Evolutionary conservation across 2,113 vertebrate species (phyloP).

Genomic region (Clarias batrachus): DNA sequence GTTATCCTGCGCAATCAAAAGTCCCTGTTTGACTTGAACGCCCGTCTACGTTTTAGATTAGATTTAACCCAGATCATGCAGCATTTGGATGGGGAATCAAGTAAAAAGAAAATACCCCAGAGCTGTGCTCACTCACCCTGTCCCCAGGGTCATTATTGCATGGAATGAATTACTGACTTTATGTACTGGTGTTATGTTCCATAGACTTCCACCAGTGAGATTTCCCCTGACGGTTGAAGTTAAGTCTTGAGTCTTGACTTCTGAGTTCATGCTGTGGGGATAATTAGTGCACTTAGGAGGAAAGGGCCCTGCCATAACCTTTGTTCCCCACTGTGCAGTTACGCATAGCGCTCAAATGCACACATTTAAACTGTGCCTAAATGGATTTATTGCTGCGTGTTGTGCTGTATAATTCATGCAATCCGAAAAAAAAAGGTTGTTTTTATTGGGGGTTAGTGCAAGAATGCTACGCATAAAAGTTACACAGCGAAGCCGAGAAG

Average conservation of each 20-base stretch:
- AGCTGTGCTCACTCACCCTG: not conserved
- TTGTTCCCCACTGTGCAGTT: not conserved
- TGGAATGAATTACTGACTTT: not conserved
- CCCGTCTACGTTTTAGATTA: not conserved
- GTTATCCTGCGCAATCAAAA: too few species aligned
- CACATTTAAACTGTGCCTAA: constrained; percentile 1
- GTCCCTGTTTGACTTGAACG: too few species aligned
- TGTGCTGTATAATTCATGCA: not conserved
- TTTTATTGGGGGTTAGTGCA: not conserved
- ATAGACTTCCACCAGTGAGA: constrained; percentile 4
- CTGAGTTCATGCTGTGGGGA: constrained; percentile 6
- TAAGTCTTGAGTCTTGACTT: constrained; percentile 4
- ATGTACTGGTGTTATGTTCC: constrained; percentile 3
- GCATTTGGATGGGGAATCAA: not conserved
- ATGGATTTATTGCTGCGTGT: not conserved
- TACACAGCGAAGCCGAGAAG: not conserved
- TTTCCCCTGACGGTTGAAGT: constrained; percentile 1
- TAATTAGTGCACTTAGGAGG: constrained; percentile 2
- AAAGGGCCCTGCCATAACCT: not conserved
- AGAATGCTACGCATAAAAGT: not conserved
- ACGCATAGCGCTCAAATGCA: not conserved
- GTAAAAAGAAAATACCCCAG: not conserved
- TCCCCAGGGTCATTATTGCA: not conserved
- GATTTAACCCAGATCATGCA: not conserved
- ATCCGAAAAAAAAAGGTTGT: not conserved